Evolutionary conservation across 2,113 vertebrate genomes (phyloP).

Genomic region (Pomatorhinus ruficollis): DNA sequence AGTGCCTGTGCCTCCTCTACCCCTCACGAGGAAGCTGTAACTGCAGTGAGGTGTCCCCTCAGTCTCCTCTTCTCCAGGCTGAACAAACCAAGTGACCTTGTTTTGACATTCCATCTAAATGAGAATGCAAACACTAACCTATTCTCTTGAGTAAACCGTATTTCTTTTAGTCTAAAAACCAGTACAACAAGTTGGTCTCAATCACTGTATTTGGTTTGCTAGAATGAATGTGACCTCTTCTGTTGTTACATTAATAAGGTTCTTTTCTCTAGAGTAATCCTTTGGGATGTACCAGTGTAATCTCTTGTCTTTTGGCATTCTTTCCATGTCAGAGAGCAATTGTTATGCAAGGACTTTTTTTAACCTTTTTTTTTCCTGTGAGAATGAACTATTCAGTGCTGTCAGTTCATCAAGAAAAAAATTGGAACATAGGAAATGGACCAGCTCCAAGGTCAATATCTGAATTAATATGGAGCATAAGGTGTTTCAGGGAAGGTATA

Average conservation of each 20-base stretch:
- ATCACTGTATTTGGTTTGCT: background rate
- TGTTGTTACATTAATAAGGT: background rate
- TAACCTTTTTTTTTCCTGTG: background rate
- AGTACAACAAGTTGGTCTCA: background rate
- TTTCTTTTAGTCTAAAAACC: background rate
- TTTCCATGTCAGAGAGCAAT: background rate
- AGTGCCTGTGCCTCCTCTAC: background rate
- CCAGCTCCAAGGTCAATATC: background rate
- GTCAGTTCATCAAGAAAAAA: background rate
- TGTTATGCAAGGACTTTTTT: background rate
- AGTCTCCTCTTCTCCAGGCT: background rate
- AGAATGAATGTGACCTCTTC: background rate
- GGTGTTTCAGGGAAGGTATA: background rate
- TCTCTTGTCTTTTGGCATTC: background rate
- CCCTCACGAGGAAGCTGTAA: accelerated
- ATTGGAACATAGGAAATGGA: background rate
- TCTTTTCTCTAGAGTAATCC: background rate
- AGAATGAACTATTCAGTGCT: background rate
- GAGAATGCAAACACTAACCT: background rate
- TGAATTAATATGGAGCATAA: background rate
- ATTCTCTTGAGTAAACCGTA: background rate
- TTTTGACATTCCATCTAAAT: background rate
- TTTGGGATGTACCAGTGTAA: background rate
- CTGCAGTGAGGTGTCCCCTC: background rate
- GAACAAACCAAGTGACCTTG: background rate